phyloP scores from a whole-genome alignment of 2,797 vertebrate genomes.

The Notolabrus celidotus region DNA sequence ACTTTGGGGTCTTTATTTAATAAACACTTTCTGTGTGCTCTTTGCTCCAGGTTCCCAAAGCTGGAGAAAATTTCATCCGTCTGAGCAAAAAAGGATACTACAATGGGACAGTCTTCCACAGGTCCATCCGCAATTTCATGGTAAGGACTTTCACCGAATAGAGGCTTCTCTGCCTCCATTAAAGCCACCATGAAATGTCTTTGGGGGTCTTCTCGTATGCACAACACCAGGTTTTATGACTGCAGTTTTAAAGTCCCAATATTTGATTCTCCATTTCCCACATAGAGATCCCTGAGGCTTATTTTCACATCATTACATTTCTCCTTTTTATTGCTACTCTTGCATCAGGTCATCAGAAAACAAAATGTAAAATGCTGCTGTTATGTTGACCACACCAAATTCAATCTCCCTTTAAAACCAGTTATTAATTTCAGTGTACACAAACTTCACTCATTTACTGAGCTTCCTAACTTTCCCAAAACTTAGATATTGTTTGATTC shows the following conservation, averaged over 20 bases:
- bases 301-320: not conserved
- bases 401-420: no score
- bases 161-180: not conserved
- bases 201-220: no score
- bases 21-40: not conserved
- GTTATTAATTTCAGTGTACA: no score
- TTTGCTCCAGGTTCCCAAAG: slow-evolving; percentile 89
- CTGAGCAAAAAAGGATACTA: slow-evolving; percentile 96
- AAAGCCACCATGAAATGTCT: not conserved
- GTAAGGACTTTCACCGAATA: slow-evolving; percentile 76
- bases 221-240: no score
- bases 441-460: no score
- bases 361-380: no score
- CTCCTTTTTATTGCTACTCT: no score
- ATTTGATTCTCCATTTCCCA: not conserved
- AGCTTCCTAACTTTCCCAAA: no score
- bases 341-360: no score
- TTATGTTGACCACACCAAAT: no score
- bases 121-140: slow-evolving; percentile 97
- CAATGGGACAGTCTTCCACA: slow-evolving; percentile 92
- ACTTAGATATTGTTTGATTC: no score
- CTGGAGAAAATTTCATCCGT: slow-evolving; percentile 95
- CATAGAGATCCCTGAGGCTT: not conserved
- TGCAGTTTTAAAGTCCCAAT: no score
- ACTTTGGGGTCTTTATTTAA: not conserved